phyloP scores from a whole-genome alignment of 2,797 vertebrate species.

The Enteromius fasciolatus region DNA sequence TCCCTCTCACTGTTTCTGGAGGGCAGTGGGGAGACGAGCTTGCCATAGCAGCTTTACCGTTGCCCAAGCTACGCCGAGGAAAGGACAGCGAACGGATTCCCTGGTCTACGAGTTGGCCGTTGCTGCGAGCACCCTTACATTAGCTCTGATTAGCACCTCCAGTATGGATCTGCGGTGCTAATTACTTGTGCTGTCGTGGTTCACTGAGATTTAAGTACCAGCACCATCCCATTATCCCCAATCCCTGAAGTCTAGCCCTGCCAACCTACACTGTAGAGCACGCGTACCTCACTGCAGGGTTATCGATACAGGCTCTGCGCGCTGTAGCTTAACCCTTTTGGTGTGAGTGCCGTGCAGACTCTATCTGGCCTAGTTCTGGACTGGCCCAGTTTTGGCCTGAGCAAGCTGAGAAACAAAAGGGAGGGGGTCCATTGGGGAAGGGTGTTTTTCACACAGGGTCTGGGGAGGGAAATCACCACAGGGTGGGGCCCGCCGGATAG shows the following conservation, averaged over 20 bases:
- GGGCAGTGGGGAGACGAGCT: slow-evolving; percentile 19
- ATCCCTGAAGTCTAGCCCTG: slow-evolving; percentile 63
- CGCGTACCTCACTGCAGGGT: slow-evolving; percentile 72
- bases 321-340: slow-evolving; percentile 47
- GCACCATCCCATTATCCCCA: slow-evolving; percentile 94
- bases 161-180: slow-evolving; percentile 91
- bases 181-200: slow-evolving; percentile 96
- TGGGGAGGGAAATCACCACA: slow-evolving; percentile 18
- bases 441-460: slow-evolving; percentile 29
- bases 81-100: slow-evolving; percentile 61
- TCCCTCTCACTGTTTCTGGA: slow-evolving; percentile 60
- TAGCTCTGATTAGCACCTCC: slow-evolving; percentile 92
- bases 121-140: slow-evolving; percentile 85
- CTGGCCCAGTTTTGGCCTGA: slow-evolving; percentile 17
- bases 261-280: slow-evolving; percentile 45
- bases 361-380: slow-evolving; percentile 18
- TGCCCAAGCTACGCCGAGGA: slow-evolving; percentile 50
- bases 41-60: slow-evolving; percentile 43
- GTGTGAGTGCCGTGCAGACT: background rate
- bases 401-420: slow-evolving; percentile 30
- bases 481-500: slow-evolving; percentile 61
- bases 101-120: slow-evolving; percentile 74
- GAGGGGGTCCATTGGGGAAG: slow-evolving; percentile 18
- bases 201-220: slow-evolving; percentile 97
- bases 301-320: slow-evolving; percentile 79